A percentile compares a stretch with the other conserved stretches of the same genome.
phyloP scores from a whole-genome alignment of 1,140 invertebrate genomes.

The Battus philenor region DNA sequence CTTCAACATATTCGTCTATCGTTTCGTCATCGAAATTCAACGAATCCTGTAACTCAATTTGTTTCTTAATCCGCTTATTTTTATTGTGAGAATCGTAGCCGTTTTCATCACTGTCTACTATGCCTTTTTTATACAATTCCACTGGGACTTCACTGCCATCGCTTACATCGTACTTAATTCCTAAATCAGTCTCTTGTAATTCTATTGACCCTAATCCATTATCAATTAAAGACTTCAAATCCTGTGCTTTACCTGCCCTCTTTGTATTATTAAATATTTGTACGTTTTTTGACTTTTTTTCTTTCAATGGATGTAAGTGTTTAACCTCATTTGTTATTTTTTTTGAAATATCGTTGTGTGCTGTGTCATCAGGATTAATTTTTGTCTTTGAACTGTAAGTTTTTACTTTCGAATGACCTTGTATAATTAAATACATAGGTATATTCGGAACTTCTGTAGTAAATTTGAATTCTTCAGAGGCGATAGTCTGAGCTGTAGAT shows the following conservation, averaged over 20 bases:
- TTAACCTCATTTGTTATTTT: conserved; percentile 77
- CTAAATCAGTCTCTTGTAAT: conserved; percentile 76
- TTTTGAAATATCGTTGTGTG: conserved; percentile 50
- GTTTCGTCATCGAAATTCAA: conserved; percentile 60
- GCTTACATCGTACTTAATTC: conserved; percentile 75
- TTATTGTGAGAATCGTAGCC: conserved; percentile 50
- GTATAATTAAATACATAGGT: conserved; percentile 87
- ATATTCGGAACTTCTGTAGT: conserved; percentile 78
- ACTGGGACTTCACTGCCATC: conserved; percentile 67
- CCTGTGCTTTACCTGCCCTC: conserved; percentile 41
- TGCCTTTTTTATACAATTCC: conserved; percentile 78
- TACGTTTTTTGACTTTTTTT: conserved; percentile 41
- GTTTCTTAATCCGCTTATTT: conserved; percentile 50
- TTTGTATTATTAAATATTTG: conserved; percentile 28
- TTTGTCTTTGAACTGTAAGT: conserved; percentile 81
- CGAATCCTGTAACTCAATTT: conserved; percentile 53
- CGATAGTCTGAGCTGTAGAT: conserved; percentile 63
- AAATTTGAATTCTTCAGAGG: conserved; percentile 80
- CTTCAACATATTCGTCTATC: conserved; percentile 57
- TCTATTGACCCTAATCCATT: conserved; percentile 64
- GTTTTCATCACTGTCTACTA: conserved; percentile 74
- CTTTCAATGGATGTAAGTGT: conserved; percentile 74
- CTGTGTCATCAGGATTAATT: conserved; percentile 22
- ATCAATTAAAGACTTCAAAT: conserved; percentile 54
- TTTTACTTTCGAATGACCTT: conserved; percentile 89